A percentile compares a stretch with the other conserved stretches of the same genome.
Evolutionary conservation across 2,113 vertebrate species (phyloP).

Genomic region (Uropsilus gracilis): DNA sequence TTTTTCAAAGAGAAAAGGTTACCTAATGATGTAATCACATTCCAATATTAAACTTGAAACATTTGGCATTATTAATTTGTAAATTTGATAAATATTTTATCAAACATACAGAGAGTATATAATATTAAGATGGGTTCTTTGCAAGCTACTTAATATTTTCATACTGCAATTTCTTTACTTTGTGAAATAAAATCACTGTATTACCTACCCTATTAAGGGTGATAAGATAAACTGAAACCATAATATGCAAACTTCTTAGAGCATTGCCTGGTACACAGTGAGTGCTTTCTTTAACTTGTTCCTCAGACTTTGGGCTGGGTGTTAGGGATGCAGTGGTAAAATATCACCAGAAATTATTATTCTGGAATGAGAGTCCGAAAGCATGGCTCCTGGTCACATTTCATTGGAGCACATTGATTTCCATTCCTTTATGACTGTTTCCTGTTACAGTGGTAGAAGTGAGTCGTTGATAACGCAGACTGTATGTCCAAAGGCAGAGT

Average conservation of each 20-base stretch:
- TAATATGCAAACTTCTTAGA: neutral
- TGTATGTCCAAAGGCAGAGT: neutral
- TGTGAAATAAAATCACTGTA: neutral
- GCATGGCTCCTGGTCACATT: neutral
- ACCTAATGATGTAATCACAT: neutral
- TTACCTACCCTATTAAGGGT: neutral
- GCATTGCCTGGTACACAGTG: neutral
- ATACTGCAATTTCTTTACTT: neutral
- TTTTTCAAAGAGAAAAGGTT: neutral
- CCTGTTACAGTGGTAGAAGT: neutral
- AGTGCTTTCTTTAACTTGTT: neutral
- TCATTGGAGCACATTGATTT: neutral
- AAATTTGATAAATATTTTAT: constrained; percentile 2
- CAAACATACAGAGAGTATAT: neutral
- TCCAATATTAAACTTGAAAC: constrained; percentile 35
- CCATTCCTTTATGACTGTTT: neutral
- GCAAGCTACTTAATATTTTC: neutral
- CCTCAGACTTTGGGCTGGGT: neutral
- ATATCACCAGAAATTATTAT: neutral
- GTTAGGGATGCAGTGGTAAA: neutral
- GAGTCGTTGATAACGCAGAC: neutral
- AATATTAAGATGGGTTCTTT: neutral
- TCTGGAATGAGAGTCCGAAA: neutral
- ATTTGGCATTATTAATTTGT: neutral
- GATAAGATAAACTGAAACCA: neutral